Percentiles rank a stretch among this genome's conserved stretches.
These are phyloP conservation scores for Lycaena phlaeas DNA, from an alignment of 2,888 invertebrate species.

Conservation along the genomic window DNA sequence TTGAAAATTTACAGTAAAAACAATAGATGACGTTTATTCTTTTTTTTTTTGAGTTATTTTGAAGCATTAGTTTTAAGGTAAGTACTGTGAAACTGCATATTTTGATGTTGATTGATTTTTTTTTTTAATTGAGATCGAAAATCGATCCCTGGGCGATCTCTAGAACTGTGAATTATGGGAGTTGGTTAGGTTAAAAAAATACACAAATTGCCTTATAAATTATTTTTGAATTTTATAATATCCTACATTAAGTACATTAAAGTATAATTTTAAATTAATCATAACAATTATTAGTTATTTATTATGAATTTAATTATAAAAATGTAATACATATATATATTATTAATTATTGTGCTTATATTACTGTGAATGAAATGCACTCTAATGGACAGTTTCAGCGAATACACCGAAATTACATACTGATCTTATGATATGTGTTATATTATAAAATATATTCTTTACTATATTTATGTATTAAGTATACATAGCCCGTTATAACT, in stretches of 20 bases:
- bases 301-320: conserved; percentile 54
- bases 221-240: conserved; percentile 65
- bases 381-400: conserved; percentile 54
- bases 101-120: no score
- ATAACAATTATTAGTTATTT: conserved; percentile 66
- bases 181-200: conserved; percentile 22
- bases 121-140: no score
- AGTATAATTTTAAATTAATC: conserved; percentile 59
- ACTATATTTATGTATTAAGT: conserved; percentile 19
- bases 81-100: no score
- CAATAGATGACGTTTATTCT: no score
- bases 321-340: conserved; percentile 45
- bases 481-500: conserved; percentile 24
- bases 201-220: conserved; percentile 50
- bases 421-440: conserved; percentile 44
- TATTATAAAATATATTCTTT: conserved; percentile 29
- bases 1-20: no score
- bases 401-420: conserved; percentile 32
- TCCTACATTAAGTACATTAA: conserved; percentile 64
- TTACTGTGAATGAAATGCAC: conserved; percentile 66
- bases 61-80: no score
- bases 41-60: no score
- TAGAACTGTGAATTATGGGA: no score
- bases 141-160: no score
- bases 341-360: conserved; percentile 53